Percentiles rank a stretch among this genome's conserved stretches.
phyloP scores from a whole-genome alignment of 2,797 vertebrate species.

The Orientallactaga sibirica region DNA sequence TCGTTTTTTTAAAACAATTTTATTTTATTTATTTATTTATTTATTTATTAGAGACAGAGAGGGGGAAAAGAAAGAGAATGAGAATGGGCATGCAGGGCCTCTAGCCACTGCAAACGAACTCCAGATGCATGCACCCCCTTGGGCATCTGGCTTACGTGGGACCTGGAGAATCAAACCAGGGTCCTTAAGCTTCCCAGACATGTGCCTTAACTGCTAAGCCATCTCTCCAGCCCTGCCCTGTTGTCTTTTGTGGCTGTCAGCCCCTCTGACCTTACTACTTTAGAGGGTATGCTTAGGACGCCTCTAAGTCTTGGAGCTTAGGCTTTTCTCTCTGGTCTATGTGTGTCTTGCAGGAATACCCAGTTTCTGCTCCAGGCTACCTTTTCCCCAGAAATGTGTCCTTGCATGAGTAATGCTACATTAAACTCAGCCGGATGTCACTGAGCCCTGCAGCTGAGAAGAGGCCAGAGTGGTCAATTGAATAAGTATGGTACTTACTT shows the following conservation, averaged over 20 bases:
- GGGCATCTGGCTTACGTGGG: too few relatives aligned
- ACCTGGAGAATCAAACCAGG: too few relatives aligned
- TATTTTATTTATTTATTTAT: too few relatives aligned
- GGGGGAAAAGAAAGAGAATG: too few relatives aligned
- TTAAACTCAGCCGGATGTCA: neutral
- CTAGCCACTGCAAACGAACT: too few relatives aligned
- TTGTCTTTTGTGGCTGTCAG: neutral
- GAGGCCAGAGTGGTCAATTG: neutral
- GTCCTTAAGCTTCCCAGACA: too few relatives aligned
- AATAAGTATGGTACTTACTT: neutral
- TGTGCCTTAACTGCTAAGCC: too few relatives aligned
- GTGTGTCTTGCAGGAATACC: neutral
- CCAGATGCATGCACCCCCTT: too few relatives aligned
- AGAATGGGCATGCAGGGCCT: too few relatives aligned
- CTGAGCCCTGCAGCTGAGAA: neutral
- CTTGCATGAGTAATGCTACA: too few relatives aligned
- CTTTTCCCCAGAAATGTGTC: neutral
- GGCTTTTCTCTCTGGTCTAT: too few relatives aligned
- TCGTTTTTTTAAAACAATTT: neutral
- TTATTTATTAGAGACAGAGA: too few relatives aligned
- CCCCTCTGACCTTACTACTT: neutral
- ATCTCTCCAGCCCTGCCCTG: neutral
- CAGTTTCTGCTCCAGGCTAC: neutral
- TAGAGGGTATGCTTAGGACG: neutral
- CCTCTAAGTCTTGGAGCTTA: neutral